Conservation (phyloP, 2,797 vertebrate species). For the Rhabdomys pumilio region DNA sequence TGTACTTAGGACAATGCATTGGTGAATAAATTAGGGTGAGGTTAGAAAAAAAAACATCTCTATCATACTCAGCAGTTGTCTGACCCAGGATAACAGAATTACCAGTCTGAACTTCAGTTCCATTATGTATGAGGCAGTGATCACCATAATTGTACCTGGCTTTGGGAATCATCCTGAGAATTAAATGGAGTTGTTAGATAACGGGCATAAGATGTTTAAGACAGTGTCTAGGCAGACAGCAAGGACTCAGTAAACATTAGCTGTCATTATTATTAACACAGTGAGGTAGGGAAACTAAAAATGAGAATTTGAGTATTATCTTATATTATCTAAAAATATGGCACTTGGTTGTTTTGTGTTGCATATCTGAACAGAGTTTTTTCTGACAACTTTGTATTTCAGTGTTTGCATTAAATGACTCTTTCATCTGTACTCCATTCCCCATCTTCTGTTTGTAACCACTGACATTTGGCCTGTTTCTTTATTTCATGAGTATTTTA, state of each 20-base stretch:
- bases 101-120: not conserved
- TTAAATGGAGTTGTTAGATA: constrained; percentile 44
- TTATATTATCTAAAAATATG: constrained; percentile 31
- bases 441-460: not conserved
- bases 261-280: constrained; percentile 21
- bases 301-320: not conserved
- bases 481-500: constrained; percentile 17
- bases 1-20: not conserved
- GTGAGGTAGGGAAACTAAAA: not conserved
- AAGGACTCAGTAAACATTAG: constrained; percentile 30
- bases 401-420: constrained; percentile 40
- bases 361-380: not conserved
- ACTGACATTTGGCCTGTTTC: not conserved
- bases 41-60: not conserved
- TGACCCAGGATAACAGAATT: not conserved
- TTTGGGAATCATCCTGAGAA: not conserved
- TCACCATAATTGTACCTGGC: constrained; percentile 6
- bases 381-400: constrained; percentile 3
- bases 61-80: not conserved
- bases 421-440: not conserved
- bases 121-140: constrained; percentile 22
- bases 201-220: constrained; percentile 50
- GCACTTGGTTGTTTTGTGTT: constrained; percentile 1
- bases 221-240: not conserved
- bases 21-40: constrained; percentile 16